Base-by-base conservation (phyloP, 1,140 invertebrate genomes). In the Oppia nitens region DNA sequence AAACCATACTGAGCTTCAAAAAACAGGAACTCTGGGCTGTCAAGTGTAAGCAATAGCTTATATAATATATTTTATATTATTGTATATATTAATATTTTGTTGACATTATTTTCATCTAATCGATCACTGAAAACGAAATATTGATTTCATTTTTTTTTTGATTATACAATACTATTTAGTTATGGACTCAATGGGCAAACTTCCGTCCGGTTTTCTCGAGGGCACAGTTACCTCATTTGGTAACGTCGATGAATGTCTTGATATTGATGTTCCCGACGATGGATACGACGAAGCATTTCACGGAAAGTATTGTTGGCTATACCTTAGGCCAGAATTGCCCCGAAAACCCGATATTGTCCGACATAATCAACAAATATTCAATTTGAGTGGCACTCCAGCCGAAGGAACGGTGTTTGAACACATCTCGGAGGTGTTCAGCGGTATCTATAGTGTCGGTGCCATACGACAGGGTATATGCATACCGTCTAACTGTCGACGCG, bases 211-310 rank as follows among this genome's bases (percentile, higher is more conserved):
- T 21, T 11, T 64, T 3, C 40, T 64, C 1, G 56, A 53, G 11
- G 60, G 62, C 1, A 64, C 60, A 0, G n/a, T 60, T 2, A 53
- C 53, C 2, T 57, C 59, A 23, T 57, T 61, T 20, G 62, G 62
- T n/a, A 47, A 53, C 20, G 61, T 59, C 23, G 62, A 64, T 26
- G 28, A 61, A 40, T 64, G 62, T 47, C 27, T 61, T 23, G 49
- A 57, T 0, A 47, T 61, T 3, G 47, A 56, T 11, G 12, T 51
- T 17, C 50, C 55, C 3, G 55, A 45, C 17, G 48, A 57, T 17
- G 55, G 57, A 12, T 40, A 48, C 0, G 47, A 27, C 1, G 4
- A 53, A 3, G 60, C 54, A 9, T 64, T 64, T 53, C 49, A 57
- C 0, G 62, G 62, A 2, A 27, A 55, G 25, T 63, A 63, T 28